Base-by-base conservation (phyloP, 1,140 invertebrate species). In the Caerostris darwini region DNA sequence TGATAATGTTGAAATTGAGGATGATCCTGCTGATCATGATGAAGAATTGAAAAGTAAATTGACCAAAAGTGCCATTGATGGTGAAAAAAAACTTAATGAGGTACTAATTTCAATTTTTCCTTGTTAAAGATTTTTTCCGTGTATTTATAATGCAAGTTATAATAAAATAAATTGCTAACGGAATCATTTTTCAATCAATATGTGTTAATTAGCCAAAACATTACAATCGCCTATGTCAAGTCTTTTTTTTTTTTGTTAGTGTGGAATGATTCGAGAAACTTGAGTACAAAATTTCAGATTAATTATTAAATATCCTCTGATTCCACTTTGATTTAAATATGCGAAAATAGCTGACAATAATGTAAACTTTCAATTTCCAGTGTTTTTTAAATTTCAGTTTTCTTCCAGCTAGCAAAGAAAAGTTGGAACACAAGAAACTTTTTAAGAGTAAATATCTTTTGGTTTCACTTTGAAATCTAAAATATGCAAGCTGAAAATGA, bases 1-100 rank as follows among this genome's bases (percentile, higher is more conserved):
- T 7, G 93, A 90, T 83, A 69, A 77, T 82, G 17, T 58, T 19
- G 56, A 94, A n/a, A 14, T 83, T 2, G 50, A 54, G 10, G 17
- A 71, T 53, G 94, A 95, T 95, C 94, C 94, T 81, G 94, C 94
- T 81, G 87, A 86, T n/a, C 12, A 86, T 53, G 83, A 95, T 89
- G 77, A 94, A 10, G 67, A 61, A 14, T 61, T 95, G n/a, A 90
- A 58, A 50, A 69, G 3, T 14, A 85, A 86, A 34, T 57, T 95
- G 17, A 83, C 53, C 8, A 85, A 90, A 58, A 94, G 92, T 77
- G 53, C 19, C 8, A 50, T n/a, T 7, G 58, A 64, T 34, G 57
- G 69, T 10, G 56, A 81, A 81, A 77, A 93, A 57, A 93, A 86
- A 67, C 12, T 94, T 6, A 14, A 59, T 54, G 64, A 94, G 54